These are phyloP conservation scores for Rattus rattus DNA, from an alignment of 2,113 vertebrate species.

Conservation along the genomic window DNA sequence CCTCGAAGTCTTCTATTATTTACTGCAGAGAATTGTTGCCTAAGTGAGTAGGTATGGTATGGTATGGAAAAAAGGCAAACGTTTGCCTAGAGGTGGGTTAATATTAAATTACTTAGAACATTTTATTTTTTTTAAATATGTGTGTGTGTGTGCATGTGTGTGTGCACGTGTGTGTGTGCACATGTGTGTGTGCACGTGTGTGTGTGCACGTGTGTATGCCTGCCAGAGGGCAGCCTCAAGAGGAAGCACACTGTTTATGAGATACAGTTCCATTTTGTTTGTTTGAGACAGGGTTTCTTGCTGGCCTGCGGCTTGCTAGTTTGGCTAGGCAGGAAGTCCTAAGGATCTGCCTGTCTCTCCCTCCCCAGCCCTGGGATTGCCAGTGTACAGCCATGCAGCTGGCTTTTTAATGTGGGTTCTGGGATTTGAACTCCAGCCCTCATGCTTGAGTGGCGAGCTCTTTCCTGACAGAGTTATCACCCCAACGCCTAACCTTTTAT, in stretches of 20 bases:
- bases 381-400: background rate
- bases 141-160: background rate
- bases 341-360: background rate
- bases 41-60: background rate
- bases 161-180: background rate
- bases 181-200: background rate
- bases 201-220: background rate
- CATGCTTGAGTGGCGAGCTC: background rate
- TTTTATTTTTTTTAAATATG: background rate
- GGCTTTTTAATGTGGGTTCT: background rate
- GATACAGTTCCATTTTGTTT: background rate
- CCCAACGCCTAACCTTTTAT: background rate
- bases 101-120: slow-evolving; percentile 14
- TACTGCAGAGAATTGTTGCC: background rate
- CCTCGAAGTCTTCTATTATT: background rate
- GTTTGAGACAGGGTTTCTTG: background rate
- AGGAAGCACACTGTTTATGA: background rate
- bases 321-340: too few relatives aligned
- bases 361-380: background rate
- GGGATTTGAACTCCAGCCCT: background rate
- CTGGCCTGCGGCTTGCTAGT: background rate
- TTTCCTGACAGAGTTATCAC: background rate
- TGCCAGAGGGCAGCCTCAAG: background rate
- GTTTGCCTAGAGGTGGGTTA: slow-evolving; percentile 1
- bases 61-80: background rate